A percentile compares a stretch with the other conserved stretches of the same genome.
phyloP scores from a whole-genome alignment of 2,797 vertebrate species.

The Pteronotus mesoamericanus region DNA sequence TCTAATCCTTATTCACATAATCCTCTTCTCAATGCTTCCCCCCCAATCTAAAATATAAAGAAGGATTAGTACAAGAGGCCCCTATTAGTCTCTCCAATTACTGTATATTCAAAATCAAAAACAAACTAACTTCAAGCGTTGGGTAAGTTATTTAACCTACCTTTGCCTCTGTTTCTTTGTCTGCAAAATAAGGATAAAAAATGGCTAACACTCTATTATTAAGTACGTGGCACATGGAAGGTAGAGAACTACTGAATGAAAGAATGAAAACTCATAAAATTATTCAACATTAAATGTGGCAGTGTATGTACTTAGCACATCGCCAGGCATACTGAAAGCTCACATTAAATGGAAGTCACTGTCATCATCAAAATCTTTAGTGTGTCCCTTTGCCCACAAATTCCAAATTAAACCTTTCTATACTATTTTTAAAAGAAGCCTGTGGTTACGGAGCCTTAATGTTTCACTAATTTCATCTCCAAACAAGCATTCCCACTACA shows the following conservation, averaged over 20 bases:
- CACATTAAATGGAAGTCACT: not conserved
- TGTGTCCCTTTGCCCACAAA: not conserved
- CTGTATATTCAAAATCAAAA: not conserved
- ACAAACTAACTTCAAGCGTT: not conserved
- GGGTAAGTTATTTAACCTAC: constrained; percentile 12
- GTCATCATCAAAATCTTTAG: not conserved
- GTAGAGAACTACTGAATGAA: not conserved
- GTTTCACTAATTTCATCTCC: not conserved
- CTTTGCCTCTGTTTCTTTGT: not conserved
- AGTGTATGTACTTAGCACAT: not conserved
- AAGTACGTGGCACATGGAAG: not conserved
- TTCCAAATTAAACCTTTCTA: constrained; percentile 16
- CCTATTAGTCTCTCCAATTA: not conserved
- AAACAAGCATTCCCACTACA: constrained; percentile 25
- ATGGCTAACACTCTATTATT: not conserved
- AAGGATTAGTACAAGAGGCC: not conserved
- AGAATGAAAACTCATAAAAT: not conserved
- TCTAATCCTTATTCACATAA: constrained; percentile 15
- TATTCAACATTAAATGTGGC: not conserved
- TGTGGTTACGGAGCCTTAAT: not conserved
- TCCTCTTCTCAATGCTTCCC: not conserved
- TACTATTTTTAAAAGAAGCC: not conserved
- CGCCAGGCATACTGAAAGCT: not conserved
- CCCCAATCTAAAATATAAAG: not conserved
- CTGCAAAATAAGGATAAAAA: constrained; percentile 9